Percentiles rank a stretch among this genome's conserved stretches.
phyloP scores from a whole-genome alignment of 92 coral and sea anemone genomes.

The Actinernus sp. region DNA sequence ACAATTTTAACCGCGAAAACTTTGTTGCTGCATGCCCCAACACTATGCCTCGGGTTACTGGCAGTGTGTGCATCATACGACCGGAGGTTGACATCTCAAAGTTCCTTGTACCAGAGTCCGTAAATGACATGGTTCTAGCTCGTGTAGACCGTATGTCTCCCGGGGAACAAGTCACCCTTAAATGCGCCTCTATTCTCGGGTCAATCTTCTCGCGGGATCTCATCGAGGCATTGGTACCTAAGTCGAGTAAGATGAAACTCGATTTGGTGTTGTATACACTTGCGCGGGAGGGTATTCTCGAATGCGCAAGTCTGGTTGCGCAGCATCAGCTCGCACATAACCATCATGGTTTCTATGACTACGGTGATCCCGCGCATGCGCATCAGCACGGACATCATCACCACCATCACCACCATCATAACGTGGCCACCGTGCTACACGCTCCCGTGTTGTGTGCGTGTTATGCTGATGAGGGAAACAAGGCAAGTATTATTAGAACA shows the following conservation, averaged over 20 bases:
- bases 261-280: constrained; percentile 88
- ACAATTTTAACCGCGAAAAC: constrained; percentile 42
- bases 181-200: constrained; percentile 93
- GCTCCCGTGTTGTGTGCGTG: constrained; percentile 96
- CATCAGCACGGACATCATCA: constrained; percentile 96
- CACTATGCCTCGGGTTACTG: constrained; percentile 81
- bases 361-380: constrained; percentile 86
- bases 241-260: constrained; percentile 50
- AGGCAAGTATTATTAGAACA: too few relatives aligned
- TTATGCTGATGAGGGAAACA: constrained; percentile 88
- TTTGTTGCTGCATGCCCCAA: constrained; percentile 68
- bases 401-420: constrained; percentile 99
- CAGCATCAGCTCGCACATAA: constrained; percentile 94
- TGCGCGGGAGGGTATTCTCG: constrained; percentile 87
- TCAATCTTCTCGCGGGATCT: constrained; percentile 75
- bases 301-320: constrained; percentile 90
- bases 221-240: constrained; percentile 86
- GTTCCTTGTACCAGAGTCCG: constrained; percentile 90
- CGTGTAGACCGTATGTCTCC: constrained; percentile 96
- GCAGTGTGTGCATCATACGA: constrained; percentile 81
- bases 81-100: constrained; percentile 89
- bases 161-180: constrained; percentile 83
- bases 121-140: constrained; percentile 98
- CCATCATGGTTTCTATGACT: constrained; percentile 97
- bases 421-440: constrained; percentile 82